phyloP scores from a whole-genome alignment of 1,140 invertebrate species.

The Lepidurus packardi region DNA sequence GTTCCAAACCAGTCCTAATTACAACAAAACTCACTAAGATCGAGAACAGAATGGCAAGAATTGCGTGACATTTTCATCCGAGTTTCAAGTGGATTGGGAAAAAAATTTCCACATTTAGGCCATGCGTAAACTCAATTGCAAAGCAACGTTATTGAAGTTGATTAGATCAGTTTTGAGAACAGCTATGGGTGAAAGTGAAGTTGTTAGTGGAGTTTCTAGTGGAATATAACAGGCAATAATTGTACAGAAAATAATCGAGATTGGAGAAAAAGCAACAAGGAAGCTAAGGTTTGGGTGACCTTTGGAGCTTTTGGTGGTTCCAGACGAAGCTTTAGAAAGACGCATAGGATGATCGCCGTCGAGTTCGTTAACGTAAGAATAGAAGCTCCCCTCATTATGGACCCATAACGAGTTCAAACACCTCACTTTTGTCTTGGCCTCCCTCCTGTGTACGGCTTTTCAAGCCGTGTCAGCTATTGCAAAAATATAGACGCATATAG shows the following conservation, averaged over 20 bases:
- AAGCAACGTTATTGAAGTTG: neutral
- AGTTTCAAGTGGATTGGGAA: too few relatives aligned
- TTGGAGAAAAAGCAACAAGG: neutral
- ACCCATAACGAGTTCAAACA: slow-evolving; percentile 13
- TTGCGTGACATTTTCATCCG: too few relatives aligned
- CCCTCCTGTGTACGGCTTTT: neutral
- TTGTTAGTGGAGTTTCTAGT: neutral
- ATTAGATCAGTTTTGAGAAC: neutral
- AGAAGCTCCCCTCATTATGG: slow-evolving; percentile 13
- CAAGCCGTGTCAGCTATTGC: slow-evolving; percentile 8
- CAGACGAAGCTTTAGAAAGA: neutral
- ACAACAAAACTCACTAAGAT: neutral
- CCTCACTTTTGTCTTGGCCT: slow-evolving; percentile 8
- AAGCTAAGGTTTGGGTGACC: neutral
- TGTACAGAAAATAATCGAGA: too few relatives aligned
- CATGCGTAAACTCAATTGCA: neutral
- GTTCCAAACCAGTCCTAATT: neutral
- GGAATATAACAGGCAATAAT: neutral
- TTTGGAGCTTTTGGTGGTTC: slow-evolving; percentile 7
- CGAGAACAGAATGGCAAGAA: neutral
- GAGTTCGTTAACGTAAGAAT: slow-evolving; percentile 22
- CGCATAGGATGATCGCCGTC: neutral
- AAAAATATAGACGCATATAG: slow-evolving; percentile 22
- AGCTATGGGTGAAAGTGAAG: neutral
- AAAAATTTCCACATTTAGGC: too few relatives aligned